phyloP scores from a whole-genome alignment of 2,797 vertebrate genomes.

The Philypnodon macrostomus region DNA sequence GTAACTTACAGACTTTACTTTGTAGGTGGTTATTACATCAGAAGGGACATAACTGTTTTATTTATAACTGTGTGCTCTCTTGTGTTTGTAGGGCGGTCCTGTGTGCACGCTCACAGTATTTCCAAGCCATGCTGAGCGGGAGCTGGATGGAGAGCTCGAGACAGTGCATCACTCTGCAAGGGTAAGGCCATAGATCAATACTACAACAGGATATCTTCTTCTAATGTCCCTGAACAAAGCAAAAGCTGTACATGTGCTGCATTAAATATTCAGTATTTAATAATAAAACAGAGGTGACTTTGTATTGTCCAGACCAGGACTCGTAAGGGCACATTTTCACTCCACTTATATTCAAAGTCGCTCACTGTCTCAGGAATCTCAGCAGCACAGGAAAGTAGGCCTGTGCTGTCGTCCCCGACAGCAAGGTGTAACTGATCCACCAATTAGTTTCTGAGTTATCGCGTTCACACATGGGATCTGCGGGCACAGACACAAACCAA shows the following conservation, averaged over 20 bases:
- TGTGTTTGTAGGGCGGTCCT: conserved; percentile 85
- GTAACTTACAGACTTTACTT: too few relatives aligned
- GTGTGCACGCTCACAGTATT: conserved; percentile 92
- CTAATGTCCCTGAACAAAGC: conserved; percentile 18
- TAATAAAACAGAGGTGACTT: conserved; percentile 28
- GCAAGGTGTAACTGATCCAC: too few relatives aligned
- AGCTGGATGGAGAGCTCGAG: conserved; percentile 94
- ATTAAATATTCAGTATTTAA: conserved; percentile 52
- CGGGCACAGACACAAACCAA: too few relatives aligned
- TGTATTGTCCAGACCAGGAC: conserved; percentile 30
- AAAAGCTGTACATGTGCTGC: conserved; percentile 22
- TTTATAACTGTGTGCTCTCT: conserved; percentile 30
- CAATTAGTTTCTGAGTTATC: too few relatives aligned
- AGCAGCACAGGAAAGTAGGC: conserved; percentile 12
- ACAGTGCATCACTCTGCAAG: conserved; percentile 88
- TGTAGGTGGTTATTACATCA: conserved; percentile 43
- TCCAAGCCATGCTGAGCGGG: conserved; percentile 93
- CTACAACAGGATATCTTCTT: conserved; percentile 9
- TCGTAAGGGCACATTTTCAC: conserved; percentile 21
- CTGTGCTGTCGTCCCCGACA: too few relatives aligned
- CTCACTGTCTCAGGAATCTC: conserved; percentile 16
- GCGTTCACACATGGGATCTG: too few relatives aligned
- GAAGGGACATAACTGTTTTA: conserved; percentile 44
- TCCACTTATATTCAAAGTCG: conserved; percentile 8
- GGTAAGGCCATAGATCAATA: conserved; percentile 71